Percentiles rank a stretch among this genome's conserved stretches.
These are phyloP conservation scores for Helarctos malayanus DNA, from an alignment of 2,797 vertebrate genomes.

Conservation along the genomic window DNA sequence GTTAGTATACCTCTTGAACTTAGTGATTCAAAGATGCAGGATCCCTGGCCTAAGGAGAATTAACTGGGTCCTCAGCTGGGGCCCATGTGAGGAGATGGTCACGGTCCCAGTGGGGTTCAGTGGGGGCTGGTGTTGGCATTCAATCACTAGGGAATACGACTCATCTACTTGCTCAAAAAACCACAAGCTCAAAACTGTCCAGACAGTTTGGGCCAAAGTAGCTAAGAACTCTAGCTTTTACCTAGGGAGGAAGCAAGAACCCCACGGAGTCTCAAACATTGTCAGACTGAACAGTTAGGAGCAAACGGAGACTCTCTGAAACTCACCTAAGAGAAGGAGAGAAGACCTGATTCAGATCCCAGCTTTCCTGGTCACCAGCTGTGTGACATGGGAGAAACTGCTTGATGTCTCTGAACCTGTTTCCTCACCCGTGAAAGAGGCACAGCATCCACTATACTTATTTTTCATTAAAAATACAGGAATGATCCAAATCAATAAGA, in stretches of 20 bases:
- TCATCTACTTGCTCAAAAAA: neutral
- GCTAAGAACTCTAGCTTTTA: neutral
- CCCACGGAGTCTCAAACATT: neutral
- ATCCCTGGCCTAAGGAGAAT: neutral
- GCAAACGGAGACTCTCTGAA: neutral
- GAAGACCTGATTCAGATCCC: neutral
- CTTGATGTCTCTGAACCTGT: neutral
- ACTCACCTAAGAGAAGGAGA: neutral
- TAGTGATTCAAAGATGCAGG: neutral
- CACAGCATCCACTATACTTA: neutral
- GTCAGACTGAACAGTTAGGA: neutral
- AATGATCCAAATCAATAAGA: neutral
- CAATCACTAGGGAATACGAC: neutral
- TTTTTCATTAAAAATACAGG: neutral
- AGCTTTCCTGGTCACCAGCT: neutral
- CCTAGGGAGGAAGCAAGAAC: neutral
- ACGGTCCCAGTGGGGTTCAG: fast-evolving
- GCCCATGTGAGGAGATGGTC: neutral
- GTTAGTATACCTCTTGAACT: neutral
- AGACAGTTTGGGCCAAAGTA: neutral
- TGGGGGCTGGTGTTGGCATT: neutral
- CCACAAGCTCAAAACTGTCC: neutral
- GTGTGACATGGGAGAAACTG: neutral
- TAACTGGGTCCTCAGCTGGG: neutral
- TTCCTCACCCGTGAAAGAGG: neutral